Evolutionary conservation across 2,113 vertebrate species (phyloP).

Genomic region (Litocranius walleri): DNA sequence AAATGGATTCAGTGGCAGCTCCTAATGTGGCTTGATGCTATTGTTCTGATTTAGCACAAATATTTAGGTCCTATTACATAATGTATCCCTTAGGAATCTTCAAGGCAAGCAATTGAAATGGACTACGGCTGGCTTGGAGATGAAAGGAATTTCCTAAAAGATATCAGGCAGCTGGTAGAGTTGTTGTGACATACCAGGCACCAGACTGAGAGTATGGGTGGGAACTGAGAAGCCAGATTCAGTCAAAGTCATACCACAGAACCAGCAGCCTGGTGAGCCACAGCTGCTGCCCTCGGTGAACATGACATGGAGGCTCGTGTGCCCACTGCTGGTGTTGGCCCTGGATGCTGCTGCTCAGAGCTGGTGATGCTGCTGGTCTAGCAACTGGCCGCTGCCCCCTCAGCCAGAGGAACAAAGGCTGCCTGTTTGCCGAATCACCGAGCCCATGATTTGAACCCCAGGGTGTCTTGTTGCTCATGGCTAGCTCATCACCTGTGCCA

Average conservation of each 20-base stretch:
- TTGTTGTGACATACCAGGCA: background rate
- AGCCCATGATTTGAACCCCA: background rate
- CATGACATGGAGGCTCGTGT: rapidly evolving
- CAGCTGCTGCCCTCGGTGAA: background rate
- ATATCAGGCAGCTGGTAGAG: background rate
- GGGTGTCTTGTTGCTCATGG: background rate
- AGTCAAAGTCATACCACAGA: background rate
- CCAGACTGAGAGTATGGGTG: background rate
- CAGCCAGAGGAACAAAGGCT: background rate
- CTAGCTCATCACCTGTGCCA: background rate
- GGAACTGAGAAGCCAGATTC: background rate
- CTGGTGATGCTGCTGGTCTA: background rate
- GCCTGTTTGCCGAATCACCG: background rate
- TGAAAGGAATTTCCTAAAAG: background rate
- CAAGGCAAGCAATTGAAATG: background rate
- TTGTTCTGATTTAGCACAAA: background rate
- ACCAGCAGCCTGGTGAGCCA: background rate
- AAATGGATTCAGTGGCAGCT: background rate
- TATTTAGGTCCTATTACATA: background rate
- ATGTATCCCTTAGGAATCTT: background rate
- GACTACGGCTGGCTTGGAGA: background rate
- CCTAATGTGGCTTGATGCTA: background rate
- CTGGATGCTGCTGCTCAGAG: background rate
- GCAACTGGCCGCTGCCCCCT: background rate
- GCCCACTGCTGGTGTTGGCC: background rate